These are phyloP conservation scores for Meloidogyne floridensis DNA, from an alignment of 1,140 invertebrate genomes.

Conservation along the genomic window DNA sequence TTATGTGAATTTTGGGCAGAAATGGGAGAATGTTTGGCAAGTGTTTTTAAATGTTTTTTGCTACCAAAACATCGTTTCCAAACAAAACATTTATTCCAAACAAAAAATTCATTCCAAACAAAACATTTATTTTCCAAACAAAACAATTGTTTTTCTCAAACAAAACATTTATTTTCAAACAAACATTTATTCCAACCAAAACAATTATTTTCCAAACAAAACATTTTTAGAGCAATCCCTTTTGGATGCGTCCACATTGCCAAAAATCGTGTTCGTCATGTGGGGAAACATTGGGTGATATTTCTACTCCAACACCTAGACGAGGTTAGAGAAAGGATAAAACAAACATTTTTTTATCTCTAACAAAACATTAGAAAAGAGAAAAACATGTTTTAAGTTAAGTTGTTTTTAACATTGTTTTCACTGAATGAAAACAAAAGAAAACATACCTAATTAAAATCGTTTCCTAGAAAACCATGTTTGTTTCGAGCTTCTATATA, in stretches of 20 bases:
- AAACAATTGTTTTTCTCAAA: background rate
- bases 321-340: conserved; percentile 23
- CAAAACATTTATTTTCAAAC: too few relatives aligned
- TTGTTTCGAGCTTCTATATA: too few relatives aligned
- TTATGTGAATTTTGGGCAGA: conserved; percentile 54
- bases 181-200: too few relatives aligned
- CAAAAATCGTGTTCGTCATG: conserved; percentile 50
- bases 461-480: background rate
- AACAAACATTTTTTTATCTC: background rate
- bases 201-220: too few relatives aligned
- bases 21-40: conserved; percentile 46
- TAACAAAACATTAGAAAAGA: background rate
- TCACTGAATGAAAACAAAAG: background rate
- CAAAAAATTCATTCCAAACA: too few relatives aligned
- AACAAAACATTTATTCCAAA: too few relatives aligned
- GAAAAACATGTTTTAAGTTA: background rate
- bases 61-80: too few relatives aligned
- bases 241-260: conserved; percentile 56
- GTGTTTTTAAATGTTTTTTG: background rate
- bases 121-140: too few relatives aligned
- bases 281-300: conserved; percentile 46
- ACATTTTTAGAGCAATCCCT: conserved; percentile 43
- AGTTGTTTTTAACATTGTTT: too few relatives aligned
- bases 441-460: background rate
- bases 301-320: conserved; percentile 39